phyloP scores from a whole-genome alignment of 2,113 vertebrate genomes.

The Rhinichthys klamathensis region DNA sequence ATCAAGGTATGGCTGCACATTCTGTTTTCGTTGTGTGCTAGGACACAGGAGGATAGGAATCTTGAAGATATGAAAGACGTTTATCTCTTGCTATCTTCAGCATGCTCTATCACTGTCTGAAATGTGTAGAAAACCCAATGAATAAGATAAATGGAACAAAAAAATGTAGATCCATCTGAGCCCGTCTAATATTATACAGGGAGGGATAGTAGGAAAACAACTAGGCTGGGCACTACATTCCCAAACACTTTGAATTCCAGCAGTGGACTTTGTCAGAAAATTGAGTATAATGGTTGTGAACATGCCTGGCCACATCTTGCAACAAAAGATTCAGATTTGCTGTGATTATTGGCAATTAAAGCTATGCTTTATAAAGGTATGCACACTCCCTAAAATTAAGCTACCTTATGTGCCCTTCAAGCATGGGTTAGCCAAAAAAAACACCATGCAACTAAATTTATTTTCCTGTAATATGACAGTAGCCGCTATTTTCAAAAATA shows the following conservation, averaged over 20 bases:
- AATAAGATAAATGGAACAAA: not conserved
- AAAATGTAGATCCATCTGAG: not conserved
- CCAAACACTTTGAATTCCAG: not conserved
- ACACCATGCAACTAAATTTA: not conserved
- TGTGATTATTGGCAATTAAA: constrained; percentile 5
- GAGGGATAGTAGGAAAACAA: not conserved
- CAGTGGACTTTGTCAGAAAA: not conserved
- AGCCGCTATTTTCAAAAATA: not conserved
- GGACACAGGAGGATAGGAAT: not conserved
- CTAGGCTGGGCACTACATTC: not conserved
- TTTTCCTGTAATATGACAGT: not conserved
- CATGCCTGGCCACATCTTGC: constrained; percentile 3
- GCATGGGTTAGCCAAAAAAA: not conserved
- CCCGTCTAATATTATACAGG: not conserved
- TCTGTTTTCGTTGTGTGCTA: constrained; percentile 14
- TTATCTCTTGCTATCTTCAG: constrained; percentile 49
- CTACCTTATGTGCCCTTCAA: not conserved
- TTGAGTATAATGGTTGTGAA: not conserved
- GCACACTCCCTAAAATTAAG: not conserved
- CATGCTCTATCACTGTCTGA: constrained; percentile 17
- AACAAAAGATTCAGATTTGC: not conserved
- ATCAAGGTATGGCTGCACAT: not conserved
- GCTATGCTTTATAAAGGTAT: not conserved
- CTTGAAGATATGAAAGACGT: constrained; percentile 56
- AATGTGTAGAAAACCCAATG: not conserved